Evolutionary conservation across 2,113 vertebrate genomes (phyloP), one percentile per base, ranked within the genome.

Genomic region (Eurystomus gularis): DNA sequence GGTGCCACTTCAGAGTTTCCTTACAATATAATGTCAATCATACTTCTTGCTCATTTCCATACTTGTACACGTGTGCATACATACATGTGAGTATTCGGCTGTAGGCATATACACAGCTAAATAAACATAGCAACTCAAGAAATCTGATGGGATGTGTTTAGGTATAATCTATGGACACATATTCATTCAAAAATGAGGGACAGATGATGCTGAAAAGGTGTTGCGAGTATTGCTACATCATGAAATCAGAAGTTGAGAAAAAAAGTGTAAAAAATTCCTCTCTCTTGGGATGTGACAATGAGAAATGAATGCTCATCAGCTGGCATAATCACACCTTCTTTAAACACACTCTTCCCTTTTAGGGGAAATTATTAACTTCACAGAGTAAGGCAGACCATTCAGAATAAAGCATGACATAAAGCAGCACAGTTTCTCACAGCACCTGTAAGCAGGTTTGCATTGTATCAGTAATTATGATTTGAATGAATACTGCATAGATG

Each of bases 401-500:
- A 77, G 68, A 73, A 83, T 37, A 90, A 78, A 90, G 77, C 64
- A 64, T 8, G n/a, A 91, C 86, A 84, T 16, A 65, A 77, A 95
- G 83, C 52, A 62, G 86, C 0, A 0, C 26, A 66, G 72, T 55
- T 90, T 77, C 79, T 90, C 25, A 3, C 33, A 92, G 88, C 69
- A 92, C 80, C 82, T 88, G 83, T 86, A 86, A 91, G 86, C 61
- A 93, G 77, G 77, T 86, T 65, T 89, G 82, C 40, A 65, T 62
- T 69, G 17, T 79, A 31, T 72, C 60, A 83, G 90, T 86, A 94
- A 96, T 96, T 94, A 88, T 65, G 80, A 49, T 96, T 92, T 76
- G 90, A 90, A 95, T 92, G 88, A 76, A 37, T 91, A 79, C 78
- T 79, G 88, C 88, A 86, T 40, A 91, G 86, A 88, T 61, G 86